Evolutionary conservation across 2,888 invertebrate genomes (phyloP).

Genomic region (Synanthedon vespiformis): DNA sequence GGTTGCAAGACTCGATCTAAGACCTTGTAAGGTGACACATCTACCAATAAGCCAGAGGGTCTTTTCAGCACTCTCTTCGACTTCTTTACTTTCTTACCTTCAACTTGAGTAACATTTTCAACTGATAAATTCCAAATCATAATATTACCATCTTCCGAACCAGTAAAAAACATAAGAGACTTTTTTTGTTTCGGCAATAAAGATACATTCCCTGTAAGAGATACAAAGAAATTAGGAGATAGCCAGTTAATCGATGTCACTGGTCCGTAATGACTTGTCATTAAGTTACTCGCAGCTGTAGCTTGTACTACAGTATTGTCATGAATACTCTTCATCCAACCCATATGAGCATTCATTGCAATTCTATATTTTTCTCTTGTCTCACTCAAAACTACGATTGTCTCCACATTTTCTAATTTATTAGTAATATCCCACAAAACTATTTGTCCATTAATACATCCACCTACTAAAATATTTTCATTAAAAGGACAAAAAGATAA

Average conservation of each 20-base stretch:
- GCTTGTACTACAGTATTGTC: conserved; percentile 70
- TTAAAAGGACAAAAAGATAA: conserved; percentile 78
- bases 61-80: conserved; percentile 57
- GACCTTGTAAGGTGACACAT: conserved; percentile 71
- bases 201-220: conserved; percentile 69
- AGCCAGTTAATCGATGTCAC: conserved; percentile 78
- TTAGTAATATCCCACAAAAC: conserved; percentile 77
- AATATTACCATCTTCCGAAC: conserved; percentile 76
- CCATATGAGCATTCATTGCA: conserved; percentile 72
- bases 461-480: conserved; percentile 77
- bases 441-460: conserved; percentile 79
- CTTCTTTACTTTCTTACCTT: conserved; percentile 45
- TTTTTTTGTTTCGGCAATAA: conserved; percentile 29
- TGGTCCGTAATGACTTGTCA: conserved; percentile 73
- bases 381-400: conserved; percentile 71
- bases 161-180: conserved; percentile 74
- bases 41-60: conserved; percentile 71
- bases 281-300: conserved; percentile 72
- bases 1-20: conserved; percentile 75
- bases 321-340: conserved; percentile 76
- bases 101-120: conserved; percentile 38
- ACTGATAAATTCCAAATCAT: conserved; percentile 79
- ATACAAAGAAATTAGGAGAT: conserved; percentile 70
- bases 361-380: conserved; percentile 73
- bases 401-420: conserved; percentile 73